Evolutionary conservation across 2,113 vertebrate species (phyloP), one percentile per base, ranked within the genome.

Genomic region (Mastomys natalensis): DNA sequence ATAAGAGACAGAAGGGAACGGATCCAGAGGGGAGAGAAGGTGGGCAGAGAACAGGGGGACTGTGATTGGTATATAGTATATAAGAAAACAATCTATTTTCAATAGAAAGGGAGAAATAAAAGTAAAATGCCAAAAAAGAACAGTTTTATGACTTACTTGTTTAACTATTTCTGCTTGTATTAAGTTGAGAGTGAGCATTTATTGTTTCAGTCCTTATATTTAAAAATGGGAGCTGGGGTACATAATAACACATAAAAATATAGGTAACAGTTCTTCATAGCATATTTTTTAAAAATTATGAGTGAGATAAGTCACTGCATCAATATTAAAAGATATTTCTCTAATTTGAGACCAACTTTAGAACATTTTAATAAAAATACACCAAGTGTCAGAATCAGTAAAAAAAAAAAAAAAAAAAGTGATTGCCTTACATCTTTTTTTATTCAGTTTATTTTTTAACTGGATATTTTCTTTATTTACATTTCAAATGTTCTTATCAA

Each of bases 311-410:
- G 95, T 92, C 82, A 72, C 76, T 81, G 51, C 13, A 48, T 78
- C 93, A 24, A 40, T 64, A 90, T 90, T 88, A 81, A 85, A 94
- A 78, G 10, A 94, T 90, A 51, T 77, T 51, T 91, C 62, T 96
- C 51, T 84, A 87, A 85, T 85, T 64, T 21, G 53, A 94, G n/a
- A 74, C n/a, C 51, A 68, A 80, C 68, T 93, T 91, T 31, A 76
- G 74, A 88, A 94, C 68, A 92, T 95, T 88, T 91, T 95, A 96
- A 94, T 95, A 96, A 96, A 97, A 82, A 95, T 89, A 13, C n/a
- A 91, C 55, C 84, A 73, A 70, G n/a, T 96, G 88, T 86, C 92
- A 92, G 80, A 96, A 90, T 92, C 66, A 95, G 93, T 94, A 95
- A 96, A 90, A 92, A 90, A 96, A 96, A 91, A 89, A 89, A 92